These are phyloP conservation scores for Spheniscus mendiculus DNA, from an alignment of 2,113 vertebrate genomes.

Conservation along the genomic window DNA sequence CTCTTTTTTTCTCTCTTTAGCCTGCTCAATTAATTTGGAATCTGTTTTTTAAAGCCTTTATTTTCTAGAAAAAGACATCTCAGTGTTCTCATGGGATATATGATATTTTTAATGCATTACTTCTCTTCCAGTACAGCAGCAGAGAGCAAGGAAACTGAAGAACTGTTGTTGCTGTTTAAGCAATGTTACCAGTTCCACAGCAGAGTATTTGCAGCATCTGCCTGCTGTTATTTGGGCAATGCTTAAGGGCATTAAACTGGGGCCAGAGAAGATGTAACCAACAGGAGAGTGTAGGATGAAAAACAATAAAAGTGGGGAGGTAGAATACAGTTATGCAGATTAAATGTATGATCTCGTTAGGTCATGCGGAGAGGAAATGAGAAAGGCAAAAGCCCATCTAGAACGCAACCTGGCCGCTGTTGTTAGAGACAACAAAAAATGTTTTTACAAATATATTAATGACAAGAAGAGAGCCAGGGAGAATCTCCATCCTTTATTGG, in stretches of 20 bases:
- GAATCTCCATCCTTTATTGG: too few relatives aligned
- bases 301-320: not conserved
- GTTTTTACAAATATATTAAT: too few relatives aligned
- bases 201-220: not conserved
- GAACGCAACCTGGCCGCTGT: too few relatives aligned
- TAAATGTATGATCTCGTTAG: not conserved
- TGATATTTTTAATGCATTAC: not conserved
- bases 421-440: too few relatives aligned
- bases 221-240: not conserved
- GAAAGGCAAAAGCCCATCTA: too few relatives aligned
- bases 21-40: not conserved
- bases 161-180: not conserved
- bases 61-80: not conserved
- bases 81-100: accelerated
- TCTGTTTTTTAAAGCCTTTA: not conserved
- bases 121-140: not conserved
- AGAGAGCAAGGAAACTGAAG: not conserved
- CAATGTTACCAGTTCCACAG: not conserved
- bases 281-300: not conserved
- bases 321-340: not conserved
- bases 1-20: not conserved
- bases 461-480: too few relatives aligned
- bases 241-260: not conserved
- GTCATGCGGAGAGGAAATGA: too few relatives aligned
- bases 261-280: not conserved